Evolutionary conservation across 2,797 vertebrate species (phyloP).

Genomic region (Sebastes baramenuke): DNA sequence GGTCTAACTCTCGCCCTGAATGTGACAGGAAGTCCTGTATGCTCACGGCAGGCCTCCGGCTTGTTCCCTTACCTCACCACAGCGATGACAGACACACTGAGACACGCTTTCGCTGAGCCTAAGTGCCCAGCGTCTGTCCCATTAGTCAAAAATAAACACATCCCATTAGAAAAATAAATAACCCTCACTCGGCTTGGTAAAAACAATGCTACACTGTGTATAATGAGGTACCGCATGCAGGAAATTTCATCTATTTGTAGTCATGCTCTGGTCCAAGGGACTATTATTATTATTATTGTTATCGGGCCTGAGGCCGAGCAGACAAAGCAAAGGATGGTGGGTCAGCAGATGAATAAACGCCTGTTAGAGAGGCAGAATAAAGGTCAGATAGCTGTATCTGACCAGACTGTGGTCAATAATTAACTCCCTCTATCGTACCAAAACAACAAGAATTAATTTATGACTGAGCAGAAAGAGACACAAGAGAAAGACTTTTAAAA

Average conservation of each 20-base stretch:
- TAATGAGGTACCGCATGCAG: slow-evolving; percentile 47
- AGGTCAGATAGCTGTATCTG: slow-evolving; percentile 31
- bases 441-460: not conserved
- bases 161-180: slow-evolving; percentile 74
- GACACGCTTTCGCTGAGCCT: slow-evolving; percentile 38
- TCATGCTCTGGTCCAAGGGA: slow-evolving; percentile 26
- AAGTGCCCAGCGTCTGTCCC: slow-evolving; percentile 61
- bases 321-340: slow-evolving; percentile 46
- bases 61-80: slow-evolving; percentile 39
- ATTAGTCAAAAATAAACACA: slow-evolving; percentile 74
- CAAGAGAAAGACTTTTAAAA: not conserved
- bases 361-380: slow-evolving; percentile 24
- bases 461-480: not conserved
- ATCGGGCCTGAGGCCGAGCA: slow-evolving; percentile 20
- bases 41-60: slow-evolving; percentile 27
- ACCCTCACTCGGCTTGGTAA: slow-evolving; percentile 43
- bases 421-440: not conserved
- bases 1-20: slow-evolving; percentile 5
- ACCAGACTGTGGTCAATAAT: slow-evolving; percentile 16
- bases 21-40: slow-evolving; percentile 49
- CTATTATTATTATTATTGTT: slow-evolving; percentile 24
- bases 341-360: slow-evolving; percentile 35
- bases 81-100: slow-evolving; percentile 58
- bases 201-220: slow-evolving; percentile 62
- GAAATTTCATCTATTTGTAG: slow-evolving; percentile 57